Percentiles rank a stretch among this genome's conserved stretches.
Evolutionary conservation across 2,797 vertebrate species (phyloP).

Genomic region (Delichon dasypus): DNA sequence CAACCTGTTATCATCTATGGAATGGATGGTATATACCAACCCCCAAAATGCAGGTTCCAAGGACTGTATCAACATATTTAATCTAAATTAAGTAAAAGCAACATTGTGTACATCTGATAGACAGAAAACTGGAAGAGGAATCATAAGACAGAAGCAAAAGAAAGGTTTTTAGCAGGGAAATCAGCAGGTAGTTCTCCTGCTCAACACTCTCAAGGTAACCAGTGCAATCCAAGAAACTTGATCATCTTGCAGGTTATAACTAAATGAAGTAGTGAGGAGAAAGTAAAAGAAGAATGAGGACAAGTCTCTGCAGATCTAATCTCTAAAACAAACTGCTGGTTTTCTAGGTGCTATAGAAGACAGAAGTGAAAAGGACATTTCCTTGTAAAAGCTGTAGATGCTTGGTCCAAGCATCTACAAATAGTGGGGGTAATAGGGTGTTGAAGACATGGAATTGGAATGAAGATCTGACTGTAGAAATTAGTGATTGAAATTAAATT

Average conservation of each 20-base stretch:
- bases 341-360: neutral
- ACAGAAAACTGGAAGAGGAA: neutral
- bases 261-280: neutral
- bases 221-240: neutral
- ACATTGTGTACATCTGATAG: neutral
- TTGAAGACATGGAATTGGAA: neutral
- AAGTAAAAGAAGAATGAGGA: neutral
- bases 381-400: neutral
- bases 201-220: neutral
- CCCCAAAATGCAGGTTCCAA: neutral
- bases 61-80: neutral
- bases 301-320: neutral
- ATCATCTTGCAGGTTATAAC: neutral
- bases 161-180: neutral
- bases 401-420: neutral
- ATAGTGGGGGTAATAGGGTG: neutral
- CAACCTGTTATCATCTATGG: neutral
- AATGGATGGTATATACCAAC: neutral
- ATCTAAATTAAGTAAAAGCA: neutral
- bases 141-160: neutral
- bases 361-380: neutral
- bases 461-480: neutral
- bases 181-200: neutral
- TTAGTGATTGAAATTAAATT: neutral
- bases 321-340: neutral